Conservation (phyloP, 2,888 invertebrate species). For the Keiferia lycopersicella region DNA sequence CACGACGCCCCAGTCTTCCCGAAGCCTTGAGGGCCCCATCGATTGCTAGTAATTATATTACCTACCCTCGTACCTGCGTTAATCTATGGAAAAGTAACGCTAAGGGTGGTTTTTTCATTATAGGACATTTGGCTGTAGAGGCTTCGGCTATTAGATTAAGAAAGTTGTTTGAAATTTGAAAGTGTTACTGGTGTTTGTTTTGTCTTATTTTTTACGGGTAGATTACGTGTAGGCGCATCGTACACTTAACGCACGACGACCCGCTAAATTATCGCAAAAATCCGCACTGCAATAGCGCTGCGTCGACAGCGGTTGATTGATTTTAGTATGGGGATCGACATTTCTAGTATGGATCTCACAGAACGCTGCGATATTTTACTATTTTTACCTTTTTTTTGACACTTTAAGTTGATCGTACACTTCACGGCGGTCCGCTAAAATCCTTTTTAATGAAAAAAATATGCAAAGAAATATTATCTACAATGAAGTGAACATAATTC, state of each 20-base stretch:
- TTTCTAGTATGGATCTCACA: no score
- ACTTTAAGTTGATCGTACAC: no score
- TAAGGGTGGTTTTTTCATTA: conserved; percentile 39
- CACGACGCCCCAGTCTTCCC: conserved; percentile 50
- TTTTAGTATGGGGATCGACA: no score
- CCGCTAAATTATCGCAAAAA: no score
- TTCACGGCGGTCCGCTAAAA: no score
- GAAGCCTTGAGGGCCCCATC: conserved; percentile 59
- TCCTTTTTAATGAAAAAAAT: no score
- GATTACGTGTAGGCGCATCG: background rate
- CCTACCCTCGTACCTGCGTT: conserved; percentile 60
- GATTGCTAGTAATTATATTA: conserved; percentile 74
- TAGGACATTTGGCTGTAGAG: conserved; percentile 5
- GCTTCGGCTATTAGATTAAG: conserved; percentile 23
- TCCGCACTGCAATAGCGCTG: no score
- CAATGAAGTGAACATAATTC: background rate
- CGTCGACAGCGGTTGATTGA: no score
- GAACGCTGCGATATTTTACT: no score
- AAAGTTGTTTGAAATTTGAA: background rate
- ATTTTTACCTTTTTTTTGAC: no score
- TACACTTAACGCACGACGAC: no score
- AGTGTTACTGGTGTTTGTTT: background rate
- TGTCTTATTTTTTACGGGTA: background rate
- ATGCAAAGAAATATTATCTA: no score
- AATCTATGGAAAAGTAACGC: conserved; percentile 58